Conservation (phyloP, 2,113 vertebrate genomes). For the Perca flavescens region DNA sequence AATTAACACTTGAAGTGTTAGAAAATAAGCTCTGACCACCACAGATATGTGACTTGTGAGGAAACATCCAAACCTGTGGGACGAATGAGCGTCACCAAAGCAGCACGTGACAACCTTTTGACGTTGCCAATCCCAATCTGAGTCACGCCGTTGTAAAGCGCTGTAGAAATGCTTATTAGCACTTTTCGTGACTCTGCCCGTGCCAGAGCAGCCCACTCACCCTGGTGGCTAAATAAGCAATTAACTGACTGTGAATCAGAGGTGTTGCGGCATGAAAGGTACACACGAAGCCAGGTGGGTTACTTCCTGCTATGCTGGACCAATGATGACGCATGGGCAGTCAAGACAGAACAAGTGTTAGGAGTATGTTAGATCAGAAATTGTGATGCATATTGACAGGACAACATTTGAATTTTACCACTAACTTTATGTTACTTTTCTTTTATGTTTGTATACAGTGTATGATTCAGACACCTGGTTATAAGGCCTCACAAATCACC, state of each 20-base stretch:
- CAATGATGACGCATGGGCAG: background rate
- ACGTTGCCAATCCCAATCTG: background rate
- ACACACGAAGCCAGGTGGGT: background rate
- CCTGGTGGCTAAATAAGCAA: constrained; percentile 18
- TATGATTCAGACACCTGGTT: background rate
- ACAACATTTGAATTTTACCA: background rate
- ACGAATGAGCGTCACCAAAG: background rate
- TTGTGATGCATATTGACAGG: background rate
- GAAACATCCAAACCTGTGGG: background rate
- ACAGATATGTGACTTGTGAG: no score
- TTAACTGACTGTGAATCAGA: constrained; percentile 26
- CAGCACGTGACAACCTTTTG: background rate
- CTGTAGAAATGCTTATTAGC: background rate
- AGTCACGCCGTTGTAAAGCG: background rate
- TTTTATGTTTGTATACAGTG: no score
- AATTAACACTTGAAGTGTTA: no score
- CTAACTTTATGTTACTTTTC: no score
- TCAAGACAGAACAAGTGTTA: background rate
- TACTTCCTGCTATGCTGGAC: background rate
- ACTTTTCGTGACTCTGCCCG: background rate
- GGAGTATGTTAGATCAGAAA: background rate
- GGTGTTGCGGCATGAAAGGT: background rate
- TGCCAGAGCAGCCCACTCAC: background rate
- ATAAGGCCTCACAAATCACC: background rate
- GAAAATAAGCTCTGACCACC: no score